Conservation (phyloP, 2,888 invertebrate species). For the Smittia sp. region DNA sequence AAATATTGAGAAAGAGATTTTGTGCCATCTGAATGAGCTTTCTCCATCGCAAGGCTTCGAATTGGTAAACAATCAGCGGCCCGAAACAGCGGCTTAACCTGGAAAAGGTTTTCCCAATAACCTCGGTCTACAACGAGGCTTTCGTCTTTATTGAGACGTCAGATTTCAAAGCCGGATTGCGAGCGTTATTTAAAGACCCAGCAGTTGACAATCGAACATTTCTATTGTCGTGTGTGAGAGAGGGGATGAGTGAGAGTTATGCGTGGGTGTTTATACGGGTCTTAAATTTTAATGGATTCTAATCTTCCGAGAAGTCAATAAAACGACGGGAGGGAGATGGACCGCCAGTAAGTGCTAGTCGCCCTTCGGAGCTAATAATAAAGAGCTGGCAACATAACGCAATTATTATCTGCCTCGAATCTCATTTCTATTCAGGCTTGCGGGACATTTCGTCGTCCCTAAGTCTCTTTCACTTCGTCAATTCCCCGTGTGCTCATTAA, state of each 20-base stretch:
- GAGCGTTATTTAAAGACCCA: too few species aligned
- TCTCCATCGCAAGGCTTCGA: too few species aligned
- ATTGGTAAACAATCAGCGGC: too few species aligned
- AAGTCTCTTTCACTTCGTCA: neutral
- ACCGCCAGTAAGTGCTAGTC: neutral
- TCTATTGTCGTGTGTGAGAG: too few species aligned
- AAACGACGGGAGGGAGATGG: neutral
- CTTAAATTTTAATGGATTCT: conserved; percentile 12
- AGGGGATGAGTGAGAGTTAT: neutral
- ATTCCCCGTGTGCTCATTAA: conserved; percentile 8
- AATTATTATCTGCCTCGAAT: neutral
- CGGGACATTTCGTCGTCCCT: neutral
- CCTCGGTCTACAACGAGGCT: too few species aligned
- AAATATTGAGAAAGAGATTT: too few species aligned
- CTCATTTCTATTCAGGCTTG: neutral
- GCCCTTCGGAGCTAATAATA: conserved; percentile 3
- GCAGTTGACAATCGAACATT: too few species aligned
- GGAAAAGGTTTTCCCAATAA: too few species aligned
- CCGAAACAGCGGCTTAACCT: too few species aligned
- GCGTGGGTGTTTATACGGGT: conserved; percentile 2
- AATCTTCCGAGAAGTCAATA: neutral
- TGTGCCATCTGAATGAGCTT: too few species aligned
- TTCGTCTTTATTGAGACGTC: too few species aligned
- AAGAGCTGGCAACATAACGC: neutral
- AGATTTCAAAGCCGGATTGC: too few species aligned